phyloP scores from a whole-genome alignment of 2,797 vertebrate species.

The Knipowitschia caucasica region DNA sequence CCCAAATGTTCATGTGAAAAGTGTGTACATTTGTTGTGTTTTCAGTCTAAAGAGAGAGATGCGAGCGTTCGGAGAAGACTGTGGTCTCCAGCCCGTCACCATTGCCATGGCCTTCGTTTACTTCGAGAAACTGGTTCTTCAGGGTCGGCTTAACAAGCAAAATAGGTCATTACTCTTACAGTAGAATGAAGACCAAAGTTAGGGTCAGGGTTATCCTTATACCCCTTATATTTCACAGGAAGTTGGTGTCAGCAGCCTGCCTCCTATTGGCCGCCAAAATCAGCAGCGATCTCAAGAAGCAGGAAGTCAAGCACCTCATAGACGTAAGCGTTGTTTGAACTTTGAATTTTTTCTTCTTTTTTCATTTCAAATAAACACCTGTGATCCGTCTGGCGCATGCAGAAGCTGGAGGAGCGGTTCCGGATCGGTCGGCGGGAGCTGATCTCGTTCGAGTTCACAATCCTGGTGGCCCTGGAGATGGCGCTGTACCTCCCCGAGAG shows the following conservation, averaged over 20 bases:
- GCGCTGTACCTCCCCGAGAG: conserved; percentile 93
- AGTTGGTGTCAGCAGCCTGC: conserved; percentile 92
- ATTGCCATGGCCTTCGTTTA: conserved; percentile 94
- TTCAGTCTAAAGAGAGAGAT: conserved; percentile 93
- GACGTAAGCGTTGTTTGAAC: conserved; percentile 92
- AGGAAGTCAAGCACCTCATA: conserved; percentile 91
- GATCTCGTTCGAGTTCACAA: conserved; percentile 93
- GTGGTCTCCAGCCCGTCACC: conserved; percentile 88
- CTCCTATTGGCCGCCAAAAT: conserved; percentile 95
- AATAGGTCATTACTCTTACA: conserved; percentile 72
- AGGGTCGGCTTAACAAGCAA: conserved; percentile 94
- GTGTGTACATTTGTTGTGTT: not conserved
- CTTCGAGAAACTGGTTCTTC: conserved; percentile 96
- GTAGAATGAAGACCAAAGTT: too few species aligned
- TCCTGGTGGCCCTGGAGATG: conserved; percentile 96
- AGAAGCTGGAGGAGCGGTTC: conserved; percentile 97
- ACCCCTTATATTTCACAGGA: conserved; percentile 71
- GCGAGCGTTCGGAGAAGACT: conserved; percentile 86
- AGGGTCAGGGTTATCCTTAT: too few species aligned
- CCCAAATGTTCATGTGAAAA: not conserved
- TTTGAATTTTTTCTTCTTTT: too few species aligned
- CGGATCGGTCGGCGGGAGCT: conserved; percentile 90
- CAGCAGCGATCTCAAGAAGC: conserved; percentile 95
- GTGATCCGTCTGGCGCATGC: not conserved
- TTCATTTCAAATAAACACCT: too few species aligned